Percentiles rank a stretch among this genome's conserved stretches.
phyloP scores from a whole-genome alignment of 2,113 vertebrate species.

The Podocnemis expansa region DNA sequence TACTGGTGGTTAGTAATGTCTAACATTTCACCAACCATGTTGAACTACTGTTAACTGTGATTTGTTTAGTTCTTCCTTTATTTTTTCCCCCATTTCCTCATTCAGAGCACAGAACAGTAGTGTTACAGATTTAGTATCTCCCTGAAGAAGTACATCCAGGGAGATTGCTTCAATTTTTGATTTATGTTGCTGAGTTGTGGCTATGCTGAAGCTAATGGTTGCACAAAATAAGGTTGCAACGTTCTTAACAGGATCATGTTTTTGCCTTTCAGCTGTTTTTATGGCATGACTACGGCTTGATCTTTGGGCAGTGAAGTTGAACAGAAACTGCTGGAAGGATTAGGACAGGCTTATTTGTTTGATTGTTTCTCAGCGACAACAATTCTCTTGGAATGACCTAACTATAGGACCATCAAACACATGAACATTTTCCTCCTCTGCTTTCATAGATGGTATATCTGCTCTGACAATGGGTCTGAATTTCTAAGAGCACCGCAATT shows the following conservation, averaged over 20 bases:
- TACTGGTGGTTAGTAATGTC: neutral
- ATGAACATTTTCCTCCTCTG: neutral
- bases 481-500: neutral
- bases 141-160: neutral
- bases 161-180: neutral
- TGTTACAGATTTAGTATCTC: neutral
- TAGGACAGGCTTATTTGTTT: neutral
- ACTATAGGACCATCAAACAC: neutral
- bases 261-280: neutral
- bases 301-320: neutral
- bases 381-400: rapidly evolving
- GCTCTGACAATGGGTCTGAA: neutral
- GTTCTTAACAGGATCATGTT: neutral
- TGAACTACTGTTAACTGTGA: neutral
- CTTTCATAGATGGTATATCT: neutral
- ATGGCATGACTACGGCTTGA: neutral
- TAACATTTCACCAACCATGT: neutral
- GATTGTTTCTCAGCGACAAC: neutral
- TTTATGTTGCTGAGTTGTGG: neutral
- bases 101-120: neutral
- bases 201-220: neutral
- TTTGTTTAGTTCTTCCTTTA: neutral
- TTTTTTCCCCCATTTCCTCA: neutral
- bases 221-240: neutral
- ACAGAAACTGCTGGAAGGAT: neutral